Base-by-base conservation (phyloP, 2,113 vertebrate genomes). In the Lota lota region DNA sequence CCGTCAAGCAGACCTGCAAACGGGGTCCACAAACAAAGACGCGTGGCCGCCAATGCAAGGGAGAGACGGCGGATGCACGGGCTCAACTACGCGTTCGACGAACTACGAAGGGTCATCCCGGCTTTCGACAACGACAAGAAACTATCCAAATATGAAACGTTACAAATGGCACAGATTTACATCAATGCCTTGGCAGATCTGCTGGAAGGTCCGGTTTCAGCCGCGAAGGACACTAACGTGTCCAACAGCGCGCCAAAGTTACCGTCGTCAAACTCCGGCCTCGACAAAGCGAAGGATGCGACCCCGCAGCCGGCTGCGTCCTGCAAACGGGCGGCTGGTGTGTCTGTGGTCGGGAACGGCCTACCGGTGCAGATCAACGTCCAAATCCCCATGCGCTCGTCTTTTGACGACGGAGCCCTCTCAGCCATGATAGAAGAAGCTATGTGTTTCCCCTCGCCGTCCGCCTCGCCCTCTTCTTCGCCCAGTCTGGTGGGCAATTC, bases 91-190 rank as follows among this genome's bases (percentile, higher is more conserved):
- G 96, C 96, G 62, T 98, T 98, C 70, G 96, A 98, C 86, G 95
- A 94, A 85, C 93, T 98, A 87, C 95, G 96, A 84, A 95, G 95
- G 66, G 96, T 98, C 88, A 98, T 98, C 88, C 96, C 96, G 18
- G 95, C 95, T 19, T 92, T 98, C 67, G 95, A 97, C 90, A 95
- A 97, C 85, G 96, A 98, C 92, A 98, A 98, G 89, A 98, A 98
- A 82, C 93, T 98, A 56, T 98, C 96, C 83, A 98, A 98, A 70
- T 98, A 98, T 50, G 96, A 98, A 83, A 98, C 96, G n/a, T 83
- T 98, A 65, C 96, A 98, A 88, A 98, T 98, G 96, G 96, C 96
- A 10, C 96, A 98, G 85, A 98, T 98, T 86, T 98, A 98, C 92
- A 98, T 98, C 87, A 97, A 94, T 76, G 96, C 96, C 1, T 85